A percentile compares a stretch with the other conserved stretches of the same genome.
Evolutionary conservation across 1,140 invertebrate genomes (phyloP).

Genomic region (Nebria ingens): DNA sequence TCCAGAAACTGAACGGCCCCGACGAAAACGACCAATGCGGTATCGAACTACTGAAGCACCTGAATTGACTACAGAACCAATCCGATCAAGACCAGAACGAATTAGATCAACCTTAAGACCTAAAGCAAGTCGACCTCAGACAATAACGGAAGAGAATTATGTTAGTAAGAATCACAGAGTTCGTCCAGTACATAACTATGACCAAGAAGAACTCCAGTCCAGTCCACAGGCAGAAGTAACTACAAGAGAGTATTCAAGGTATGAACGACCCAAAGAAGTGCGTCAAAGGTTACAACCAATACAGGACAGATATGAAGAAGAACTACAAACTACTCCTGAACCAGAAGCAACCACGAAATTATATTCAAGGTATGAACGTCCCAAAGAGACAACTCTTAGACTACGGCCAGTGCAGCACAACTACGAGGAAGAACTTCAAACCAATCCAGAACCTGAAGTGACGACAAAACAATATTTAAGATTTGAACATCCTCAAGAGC

Average conservation of each 20-base stretch:
- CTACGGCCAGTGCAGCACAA: too few species aligned
- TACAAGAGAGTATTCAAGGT: background rate
- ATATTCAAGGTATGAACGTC: too few species aligned
- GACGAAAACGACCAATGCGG: background rate
- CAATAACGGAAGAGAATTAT: background rate
- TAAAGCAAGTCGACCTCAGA: background rate
- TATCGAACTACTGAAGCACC: background rate
- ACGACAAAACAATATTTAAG: background rate
- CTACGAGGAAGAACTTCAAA: background rate
- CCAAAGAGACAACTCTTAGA: too few species aligned
- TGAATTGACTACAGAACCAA: background rate
- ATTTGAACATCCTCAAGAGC: too few species aligned
- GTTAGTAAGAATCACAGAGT: background rate
- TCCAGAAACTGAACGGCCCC: background rate
- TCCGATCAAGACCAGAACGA: background rate
- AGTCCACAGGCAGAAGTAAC: background rate
- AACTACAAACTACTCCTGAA: background rate
- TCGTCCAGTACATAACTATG: background rate
- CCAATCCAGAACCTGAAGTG: background rate
- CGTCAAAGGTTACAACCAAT: too few species aligned
- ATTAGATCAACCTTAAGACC: background rate
- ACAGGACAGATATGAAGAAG: background rate
- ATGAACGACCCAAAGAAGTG: background rate
- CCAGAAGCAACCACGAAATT: too few species aligned
- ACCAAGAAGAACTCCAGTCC: background rate